Evolutionary conservation across 2,113 vertebrate genomes (phyloP).

Genomic region (Leuciscus idus): DNA sequence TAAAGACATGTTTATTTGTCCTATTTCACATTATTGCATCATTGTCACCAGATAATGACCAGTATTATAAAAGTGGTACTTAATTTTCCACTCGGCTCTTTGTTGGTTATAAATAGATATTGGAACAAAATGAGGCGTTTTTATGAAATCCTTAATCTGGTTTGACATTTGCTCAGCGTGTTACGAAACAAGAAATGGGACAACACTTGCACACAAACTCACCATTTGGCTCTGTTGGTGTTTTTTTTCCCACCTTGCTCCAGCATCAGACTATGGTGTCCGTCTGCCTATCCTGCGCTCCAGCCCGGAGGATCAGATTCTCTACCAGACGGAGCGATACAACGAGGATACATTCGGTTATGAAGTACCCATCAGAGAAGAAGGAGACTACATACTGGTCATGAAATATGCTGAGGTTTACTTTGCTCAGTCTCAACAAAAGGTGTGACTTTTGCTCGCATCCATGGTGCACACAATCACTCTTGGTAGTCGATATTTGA

Average conservation of each 20-base stretch:
- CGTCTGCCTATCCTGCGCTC: conserved; percentile 94
- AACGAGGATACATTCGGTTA: conserved; percentile 98
- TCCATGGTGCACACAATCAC: too few relatives aligned
- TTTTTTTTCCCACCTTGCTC: background rate
- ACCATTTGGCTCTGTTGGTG: background rate
- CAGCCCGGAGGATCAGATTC: conserved; percentile 91
- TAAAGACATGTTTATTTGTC: background rate
- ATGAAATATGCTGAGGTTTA: conserved; percentile 98
- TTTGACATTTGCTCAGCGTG: background rate
- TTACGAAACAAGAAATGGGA: background rate
- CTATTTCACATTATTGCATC: conserved; percentile 20
- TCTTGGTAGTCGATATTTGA: background rate
- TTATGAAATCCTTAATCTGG: background rate
- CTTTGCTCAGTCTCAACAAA: conserved; percentile 98
- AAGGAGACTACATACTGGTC: conserved; percentile 95
- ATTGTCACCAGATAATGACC: background rate
- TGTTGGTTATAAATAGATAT: background rate
- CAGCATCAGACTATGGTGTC: conserved; percentile 97
- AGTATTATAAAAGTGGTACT: background rate
- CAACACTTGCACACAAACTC: background rate
- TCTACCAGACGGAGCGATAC: conserved; percentile 97
- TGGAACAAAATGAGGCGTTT: background rate
- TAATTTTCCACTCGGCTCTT: background rate
- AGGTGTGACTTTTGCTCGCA: conserved; percentile 75
- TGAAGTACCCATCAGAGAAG: conserved; percentile 92